Evolutionary conservation across 2,797 vertebrate species (phyloP).

Genomic region (Pyrrhura leucotis): DNA sequence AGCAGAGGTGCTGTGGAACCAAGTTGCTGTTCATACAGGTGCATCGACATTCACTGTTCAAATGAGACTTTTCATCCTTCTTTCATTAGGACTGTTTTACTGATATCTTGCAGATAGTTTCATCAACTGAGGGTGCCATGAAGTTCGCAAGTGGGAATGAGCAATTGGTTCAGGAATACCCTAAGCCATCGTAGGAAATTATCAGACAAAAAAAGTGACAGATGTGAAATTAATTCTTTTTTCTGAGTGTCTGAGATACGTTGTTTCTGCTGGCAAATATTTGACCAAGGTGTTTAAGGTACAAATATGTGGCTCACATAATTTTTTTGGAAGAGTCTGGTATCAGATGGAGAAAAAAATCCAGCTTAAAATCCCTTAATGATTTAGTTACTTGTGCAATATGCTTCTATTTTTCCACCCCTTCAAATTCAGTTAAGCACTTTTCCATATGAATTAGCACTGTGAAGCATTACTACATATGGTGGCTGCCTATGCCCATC

Average conservation of each 20-base stretch:
- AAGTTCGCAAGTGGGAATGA: not conserved
- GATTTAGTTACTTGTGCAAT: not conserved
- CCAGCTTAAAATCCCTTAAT: not conserved
- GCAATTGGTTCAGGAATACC: not conserved
- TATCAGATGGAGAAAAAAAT: not conserved
- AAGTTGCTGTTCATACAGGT: not conserved
- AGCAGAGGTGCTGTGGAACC: not conserved
- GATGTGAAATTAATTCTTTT: not conserved
- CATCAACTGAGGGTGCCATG: accelerated
- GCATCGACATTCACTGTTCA: accelerated
- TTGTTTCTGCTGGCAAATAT: not conserved
- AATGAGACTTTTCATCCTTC: not conserved
- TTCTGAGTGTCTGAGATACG: not conserved
- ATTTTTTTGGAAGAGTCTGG: not conserved
- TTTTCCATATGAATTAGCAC: not conserved
- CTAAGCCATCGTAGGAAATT: not conserved
- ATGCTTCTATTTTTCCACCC: not conserved
- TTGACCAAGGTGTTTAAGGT: not conserved
- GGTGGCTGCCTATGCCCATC: not conserved
- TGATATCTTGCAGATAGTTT: not conserved
- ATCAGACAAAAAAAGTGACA: not conserved
- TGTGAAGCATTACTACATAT: not conserved
- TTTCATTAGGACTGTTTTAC: not conserved
- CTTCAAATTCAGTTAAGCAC: not conserved
- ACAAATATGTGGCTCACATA: not conserved